A percentile compares a stretch with the other conserved stretches of the same genome.
Conservation (phyloP, 2,797 vertebrate genomes). For the Dicrostonyx torquatus region DNA sequence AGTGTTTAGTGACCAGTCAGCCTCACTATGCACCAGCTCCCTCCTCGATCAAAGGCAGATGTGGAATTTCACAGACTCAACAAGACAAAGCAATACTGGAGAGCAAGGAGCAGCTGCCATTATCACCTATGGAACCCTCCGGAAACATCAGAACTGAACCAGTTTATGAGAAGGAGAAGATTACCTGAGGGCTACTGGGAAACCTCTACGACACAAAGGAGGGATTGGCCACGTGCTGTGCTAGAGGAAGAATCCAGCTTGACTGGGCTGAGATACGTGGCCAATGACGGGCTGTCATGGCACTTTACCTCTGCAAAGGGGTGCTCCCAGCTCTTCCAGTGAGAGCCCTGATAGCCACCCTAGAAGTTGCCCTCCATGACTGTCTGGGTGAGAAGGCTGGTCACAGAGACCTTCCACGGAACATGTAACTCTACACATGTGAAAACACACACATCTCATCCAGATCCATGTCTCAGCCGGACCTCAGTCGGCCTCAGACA, state of each 20-base stretch:
- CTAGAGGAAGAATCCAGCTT: neutral
- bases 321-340: neutral
- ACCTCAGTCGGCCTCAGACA: neutral
- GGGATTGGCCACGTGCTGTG: fast-evolving
- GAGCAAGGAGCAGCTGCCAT: neutral
- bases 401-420: constrained; percentile 29
- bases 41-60: neutral
- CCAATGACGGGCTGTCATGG: neutral
- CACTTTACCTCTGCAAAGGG: neutral
- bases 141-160: neutral
- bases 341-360: neutral
- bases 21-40: neutral
- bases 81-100: neutral
- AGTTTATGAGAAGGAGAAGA: neutral
- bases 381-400: neutral
- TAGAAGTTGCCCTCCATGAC: neutral
- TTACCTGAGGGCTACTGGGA: neutral
- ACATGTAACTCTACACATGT: neutral
- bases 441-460: neutral
- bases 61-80: neutral
- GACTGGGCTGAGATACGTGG: fast-evolving
- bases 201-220: neutral
- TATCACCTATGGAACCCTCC: neutral
- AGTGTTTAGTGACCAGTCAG: neutral
- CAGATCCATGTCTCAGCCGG: neutral